Conservation (phyloP, 2,797 vertebrate species). For the Mus minutoides region DNA sequence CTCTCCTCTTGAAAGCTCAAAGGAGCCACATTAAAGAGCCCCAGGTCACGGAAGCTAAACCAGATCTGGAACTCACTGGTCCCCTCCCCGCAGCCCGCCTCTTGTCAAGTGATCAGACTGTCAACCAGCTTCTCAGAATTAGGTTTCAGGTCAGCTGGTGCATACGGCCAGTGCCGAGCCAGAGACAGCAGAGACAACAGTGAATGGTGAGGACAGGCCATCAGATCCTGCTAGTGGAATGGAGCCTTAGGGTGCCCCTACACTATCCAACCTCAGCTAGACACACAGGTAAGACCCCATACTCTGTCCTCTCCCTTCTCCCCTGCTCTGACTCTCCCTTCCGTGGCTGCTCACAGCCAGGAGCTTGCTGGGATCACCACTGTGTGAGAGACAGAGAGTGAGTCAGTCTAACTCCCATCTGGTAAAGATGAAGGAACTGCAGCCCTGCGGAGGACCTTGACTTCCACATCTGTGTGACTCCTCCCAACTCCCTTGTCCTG, state of each 20-base stretch:
- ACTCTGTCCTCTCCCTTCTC: neutral
- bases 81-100: constrained; percentile 23
- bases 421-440: neutral
- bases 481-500: neutral
- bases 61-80: constrained; percentile 56
- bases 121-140: constrained; percentile 70
- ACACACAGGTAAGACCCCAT: constrained; percentile 72
- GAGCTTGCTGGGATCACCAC: neutral
- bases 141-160: constrained; percentile 73
- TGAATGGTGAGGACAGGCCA: constrained; percentile 42
- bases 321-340: neutral
- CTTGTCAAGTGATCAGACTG: constrained; percentile 70
- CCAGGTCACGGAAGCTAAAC: constrained; percentile 19
- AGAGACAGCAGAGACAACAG: constrained; percentile 50
- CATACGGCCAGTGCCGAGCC: constrained; percentile 67
- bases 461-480: neutral
- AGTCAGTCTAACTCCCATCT: neutral
- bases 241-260: constrained; percentile 33
- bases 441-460: neutral
- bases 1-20: constrained; percentile 3
- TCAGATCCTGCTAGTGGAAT: constrained; percentile 40
- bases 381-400: neutral
- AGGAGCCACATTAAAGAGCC: constrained; percentile 49
- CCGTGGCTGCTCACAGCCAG: neutral
- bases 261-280: neutral